phyloP scores from a whole-genome alignment of 2,797 vertebrate species.

The Anabas testudineus region DNA sequence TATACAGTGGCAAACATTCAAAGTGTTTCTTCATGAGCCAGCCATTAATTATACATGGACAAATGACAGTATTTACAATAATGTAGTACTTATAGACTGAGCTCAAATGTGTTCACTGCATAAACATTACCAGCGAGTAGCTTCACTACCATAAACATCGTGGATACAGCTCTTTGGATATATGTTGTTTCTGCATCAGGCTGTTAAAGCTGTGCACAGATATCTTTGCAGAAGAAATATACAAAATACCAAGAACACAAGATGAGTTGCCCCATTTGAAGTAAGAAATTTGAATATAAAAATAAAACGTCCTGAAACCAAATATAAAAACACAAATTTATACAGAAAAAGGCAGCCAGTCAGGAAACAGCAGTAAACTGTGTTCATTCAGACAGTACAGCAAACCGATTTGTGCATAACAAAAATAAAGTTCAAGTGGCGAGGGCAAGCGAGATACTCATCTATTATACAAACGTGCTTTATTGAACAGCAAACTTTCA shows the following conservation, averaged over 20 bases:
- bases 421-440: slow-evolving; percentile 45
- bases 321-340: slow-evolving; percentile 55
- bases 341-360: slow-evolving; percentile 51
- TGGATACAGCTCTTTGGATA: slow-evolving; percentile 31
- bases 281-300: slow-evolving; percentile 29
- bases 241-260: slow-evolving; percentile 62
- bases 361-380: slow-evolving; percentile 8
- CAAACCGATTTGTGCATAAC: slow-evolving; percentile 38
- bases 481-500: slow-evolving; percentile 31
- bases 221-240: slow-evolving; percentile 20
- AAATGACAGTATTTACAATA: slow-evolving; percentile 12
- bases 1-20: not conserved
- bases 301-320: slow-evolving; percentile 27
- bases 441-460: slow-evolving; percentile 15
- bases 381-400: slow-evolving; percentile 17
- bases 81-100: not conserved
- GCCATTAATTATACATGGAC: not conserved
- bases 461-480: slow-evolving; percentile 11
- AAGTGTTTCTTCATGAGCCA: not conserved
- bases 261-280: slow-evolving; percentile 15
- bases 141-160: slow-evolving; percentile 34
- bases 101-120: not conserved
- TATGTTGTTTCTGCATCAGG: slow-evolving; percentile 9
- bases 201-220: slow-evolving; percentile 5
- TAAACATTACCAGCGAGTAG: slow-evolving; percentile 3